These are phyloP conservation scores for Hydrotaea cyrtoneurina DNA, from an alignment of 2,888 invertebrate species.

Conservation along the genomic window DNA sequence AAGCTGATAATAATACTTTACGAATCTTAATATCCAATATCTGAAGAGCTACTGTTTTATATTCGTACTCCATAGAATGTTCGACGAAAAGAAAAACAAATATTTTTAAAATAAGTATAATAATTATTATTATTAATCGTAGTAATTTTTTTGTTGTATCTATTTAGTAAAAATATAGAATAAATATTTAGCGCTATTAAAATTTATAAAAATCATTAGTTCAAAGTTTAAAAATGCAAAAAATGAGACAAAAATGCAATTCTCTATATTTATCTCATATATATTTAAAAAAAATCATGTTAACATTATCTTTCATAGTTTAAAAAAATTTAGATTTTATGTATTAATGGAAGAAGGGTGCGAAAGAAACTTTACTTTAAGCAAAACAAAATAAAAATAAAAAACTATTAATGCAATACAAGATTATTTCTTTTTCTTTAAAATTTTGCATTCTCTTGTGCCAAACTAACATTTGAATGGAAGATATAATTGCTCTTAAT, in stretches of 20 bases:
- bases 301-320: slow-evolving; percentile 61
- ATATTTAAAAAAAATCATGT: slow-evolving; percentile 53
- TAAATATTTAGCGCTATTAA: slow-evolving; percentile 56
- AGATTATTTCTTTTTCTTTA: no score
- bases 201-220: slow-evolving; percentile 53
- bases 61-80: background rate
- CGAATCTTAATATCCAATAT: background rate
- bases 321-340: slow-evolving; percentile 60
- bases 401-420: slow-evolving; percentile 5
- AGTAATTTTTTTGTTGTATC: slow-evolving; percentile 53
- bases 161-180: slow-evolving; percentile 42
- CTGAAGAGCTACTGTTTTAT: background rate
- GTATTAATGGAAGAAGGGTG: slow-evolving; percentile 38
- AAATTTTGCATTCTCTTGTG: no score
- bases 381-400: slow-evolving; percentile 51
- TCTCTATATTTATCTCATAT: slow-evolving; percentile 57
- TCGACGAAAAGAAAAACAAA: background rate
- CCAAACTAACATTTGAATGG: no score
- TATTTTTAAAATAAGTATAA: slow-evolving; percentile 13
- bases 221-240: slow-evolving; percentile 55
- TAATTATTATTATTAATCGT: slow-evolving; percentile 3
- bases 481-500: no score
- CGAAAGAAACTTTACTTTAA: slow-evolving; percentile 43
- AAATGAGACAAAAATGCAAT: slow-evolving; percentile 28
- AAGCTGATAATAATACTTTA: no score